A percentile compares a stretch with the other conserved stretches of the same genome.
Conservation (phyloP, 2,888 invertebrate species). For the Cistogaster globosa region DNA sequence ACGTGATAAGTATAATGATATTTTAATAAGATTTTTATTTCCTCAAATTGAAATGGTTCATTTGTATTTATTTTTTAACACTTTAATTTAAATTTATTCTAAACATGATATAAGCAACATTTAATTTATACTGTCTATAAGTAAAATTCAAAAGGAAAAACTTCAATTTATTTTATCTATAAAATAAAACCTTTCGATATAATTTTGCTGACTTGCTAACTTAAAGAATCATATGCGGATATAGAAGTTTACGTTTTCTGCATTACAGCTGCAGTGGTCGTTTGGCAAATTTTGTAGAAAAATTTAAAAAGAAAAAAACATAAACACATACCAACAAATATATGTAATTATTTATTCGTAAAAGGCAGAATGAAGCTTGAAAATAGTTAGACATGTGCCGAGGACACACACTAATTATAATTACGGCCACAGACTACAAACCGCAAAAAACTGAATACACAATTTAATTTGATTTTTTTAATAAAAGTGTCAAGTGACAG, state of each 20-base stretch:
- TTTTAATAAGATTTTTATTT: conserved; percentile 43
- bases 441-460: conserved; percentile 13
- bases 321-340: not conserved
- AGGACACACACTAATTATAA: conserved; percentile 47
- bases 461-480: conserved; percentile 39
- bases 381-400: conserved; percentile 6
- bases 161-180: not conserved
- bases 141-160: not conserved
- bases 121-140: not conserved
- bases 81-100: not conserved
- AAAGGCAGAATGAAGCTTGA: not conserved
- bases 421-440: conserved; percentile 46
- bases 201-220: not conserved
- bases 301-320: not conserved
- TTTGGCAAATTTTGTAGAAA: conserved; percentile 24
- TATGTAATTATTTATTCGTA: not conserved
- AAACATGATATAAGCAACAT: not conserved
- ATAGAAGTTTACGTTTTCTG: not conserved
- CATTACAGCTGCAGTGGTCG: conserved; percentile 54
- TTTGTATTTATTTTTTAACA: not conserved
- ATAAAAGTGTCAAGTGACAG: conserved; percentile 44
- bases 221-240: not conserved
- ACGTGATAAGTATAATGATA: conserved; percentile 38
- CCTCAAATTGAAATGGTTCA: conserved; percentile 48
- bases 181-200: not conserved